Evolutionary conservation across 2,888 invertebrate species (phyloP).

Genomic region (Pardosa pseudoannulata): DNA sequence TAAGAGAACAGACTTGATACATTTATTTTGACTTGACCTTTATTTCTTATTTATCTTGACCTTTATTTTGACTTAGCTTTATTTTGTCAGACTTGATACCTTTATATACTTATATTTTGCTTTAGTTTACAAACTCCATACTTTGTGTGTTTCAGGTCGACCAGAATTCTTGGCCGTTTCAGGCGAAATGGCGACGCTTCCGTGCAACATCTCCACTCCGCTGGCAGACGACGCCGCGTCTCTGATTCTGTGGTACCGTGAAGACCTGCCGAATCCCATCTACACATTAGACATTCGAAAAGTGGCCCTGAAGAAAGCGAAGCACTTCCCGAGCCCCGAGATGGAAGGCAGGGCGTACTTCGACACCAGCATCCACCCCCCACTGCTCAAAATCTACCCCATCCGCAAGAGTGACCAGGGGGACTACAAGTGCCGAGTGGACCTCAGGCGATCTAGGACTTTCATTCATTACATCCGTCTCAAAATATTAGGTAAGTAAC

Average conservation of each 20-base stretch:
- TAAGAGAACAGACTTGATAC: too few relatives aligned
- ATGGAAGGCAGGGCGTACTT: constrained; percentile 73
- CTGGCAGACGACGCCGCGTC: constrained; percentile 71
- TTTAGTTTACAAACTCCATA: too few relatives aligned
- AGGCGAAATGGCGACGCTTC: constrained; percentile 71
- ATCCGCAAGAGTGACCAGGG: constrained; percentile 83
- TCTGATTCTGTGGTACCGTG: constrained; percentile 93
- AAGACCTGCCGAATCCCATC: constrained; percentile 88
- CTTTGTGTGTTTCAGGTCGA: constrained; percentile 41
- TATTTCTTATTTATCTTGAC: too few relatives aligned
- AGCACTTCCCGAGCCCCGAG: constrained; percentile 70
- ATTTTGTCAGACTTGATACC: too few relatives aligned
- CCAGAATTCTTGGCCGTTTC: constrained; percentile 70
- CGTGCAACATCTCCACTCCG: constrained; percentile 73
- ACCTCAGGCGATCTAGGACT: constrained; percentile 78
- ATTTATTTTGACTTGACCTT: too few relatives aligned
- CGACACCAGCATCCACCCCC: constrained; percentile 70
- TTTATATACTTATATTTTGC: too few relatives aligned
- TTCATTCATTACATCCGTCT: constrained; percentile 71
- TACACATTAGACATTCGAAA: constrained; percentile 80
- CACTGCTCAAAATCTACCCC: constrained; percentile 73
- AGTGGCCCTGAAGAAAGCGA: constrained; percentile 64
- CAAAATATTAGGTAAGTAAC: constrained; percentile 53
- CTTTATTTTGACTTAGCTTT: too few relatives aligned
- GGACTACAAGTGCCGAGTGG: constrained; percentile 90